Percentiles rank a stretch among this genome's conserved stretches.
Conservation (phyloP, 2,797 vertebrate species). For the Allobates femoralis region DNA sequence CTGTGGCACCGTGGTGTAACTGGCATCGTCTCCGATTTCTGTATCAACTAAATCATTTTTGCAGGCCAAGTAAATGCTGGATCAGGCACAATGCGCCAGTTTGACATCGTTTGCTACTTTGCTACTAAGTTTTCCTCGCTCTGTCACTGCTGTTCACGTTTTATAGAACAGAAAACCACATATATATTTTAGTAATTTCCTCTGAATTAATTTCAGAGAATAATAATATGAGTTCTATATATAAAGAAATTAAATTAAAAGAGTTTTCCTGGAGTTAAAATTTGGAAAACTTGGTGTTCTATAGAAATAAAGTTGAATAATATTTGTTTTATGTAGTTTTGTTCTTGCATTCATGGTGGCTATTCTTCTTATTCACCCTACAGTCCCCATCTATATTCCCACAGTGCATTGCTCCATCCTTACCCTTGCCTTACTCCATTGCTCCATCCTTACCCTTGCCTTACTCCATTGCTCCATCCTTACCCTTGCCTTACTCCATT, state of each 20-base stretch:
- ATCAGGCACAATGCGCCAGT: neutral
- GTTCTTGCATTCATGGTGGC: too few species aligned
- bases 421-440: too few species aligned
- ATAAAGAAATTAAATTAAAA: neutral
- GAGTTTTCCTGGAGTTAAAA: too few species aligned
- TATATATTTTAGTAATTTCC: neutral
- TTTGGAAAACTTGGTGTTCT: too few species aligned
- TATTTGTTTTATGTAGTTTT: too few species aligned
- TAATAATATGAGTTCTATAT: neutral
- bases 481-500: too few species aligned
- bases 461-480: too few species aligned
- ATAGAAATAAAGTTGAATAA: too few species aligned
- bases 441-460: too few species aligned
- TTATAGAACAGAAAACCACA: neutral
- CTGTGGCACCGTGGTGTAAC: constrained; percentile 4
- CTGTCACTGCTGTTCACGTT: neutral
- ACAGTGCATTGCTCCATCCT: too few species aligned
- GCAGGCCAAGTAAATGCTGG: constrained; percentile 9
- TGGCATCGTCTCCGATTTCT: neutral
- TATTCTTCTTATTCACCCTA: too few species aligned
- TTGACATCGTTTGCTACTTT: neutral
- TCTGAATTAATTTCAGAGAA: neutral
- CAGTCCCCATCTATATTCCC: too few species aligned
- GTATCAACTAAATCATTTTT: constrained; percentile 29
- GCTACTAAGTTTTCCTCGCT: neutral